A percentile compares a stretch with the other conserved stretches of the same genome.
Evolutionary conservation across 2,113 vertebrate genomes (phyloP).

Genomic region (Lagopus muta): DNA sequence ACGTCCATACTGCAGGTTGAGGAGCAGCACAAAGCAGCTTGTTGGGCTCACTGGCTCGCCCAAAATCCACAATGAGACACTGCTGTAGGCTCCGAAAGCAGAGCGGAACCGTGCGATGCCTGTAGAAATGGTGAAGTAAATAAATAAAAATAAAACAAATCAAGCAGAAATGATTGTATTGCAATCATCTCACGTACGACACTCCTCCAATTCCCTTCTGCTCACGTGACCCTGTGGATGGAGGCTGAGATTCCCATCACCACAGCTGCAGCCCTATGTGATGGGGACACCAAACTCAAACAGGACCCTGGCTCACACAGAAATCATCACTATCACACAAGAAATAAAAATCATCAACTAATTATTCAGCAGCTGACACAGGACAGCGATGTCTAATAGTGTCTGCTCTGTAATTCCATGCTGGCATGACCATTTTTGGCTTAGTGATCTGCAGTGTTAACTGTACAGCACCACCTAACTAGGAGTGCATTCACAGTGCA

Average conservation of each 20-base stretch:
- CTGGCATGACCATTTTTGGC: neutral
- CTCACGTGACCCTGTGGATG: neutral
- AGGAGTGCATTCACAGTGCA: fast-evolving
- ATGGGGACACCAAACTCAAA: neutral
- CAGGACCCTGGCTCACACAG: neutral
- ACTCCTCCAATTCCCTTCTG: neutral
- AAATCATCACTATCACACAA: neutral
- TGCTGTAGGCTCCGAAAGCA: neutral
- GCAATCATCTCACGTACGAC: neutral
- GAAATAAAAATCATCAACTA: neutral
- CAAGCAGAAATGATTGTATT: neutral
- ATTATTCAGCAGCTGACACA: constrained; percentile 2
- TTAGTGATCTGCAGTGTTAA: neutral
- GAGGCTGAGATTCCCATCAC: neutral
- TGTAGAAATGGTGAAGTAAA: neutral
- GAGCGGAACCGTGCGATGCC: neutral
- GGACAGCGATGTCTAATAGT: neutral
- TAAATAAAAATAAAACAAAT: too few species aligned
- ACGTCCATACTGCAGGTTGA: fast-evolving
- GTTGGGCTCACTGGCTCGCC: too few species aligned
- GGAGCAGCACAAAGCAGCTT: neutral
- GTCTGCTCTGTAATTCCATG: neutral
- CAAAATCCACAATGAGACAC: neutral
- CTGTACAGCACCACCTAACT: neutral
- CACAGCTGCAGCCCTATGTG: neutral